Base-by-base conservation (phyloP, 2,797 vertebrate genomes). In the Propithecus deckenii region DNA sequence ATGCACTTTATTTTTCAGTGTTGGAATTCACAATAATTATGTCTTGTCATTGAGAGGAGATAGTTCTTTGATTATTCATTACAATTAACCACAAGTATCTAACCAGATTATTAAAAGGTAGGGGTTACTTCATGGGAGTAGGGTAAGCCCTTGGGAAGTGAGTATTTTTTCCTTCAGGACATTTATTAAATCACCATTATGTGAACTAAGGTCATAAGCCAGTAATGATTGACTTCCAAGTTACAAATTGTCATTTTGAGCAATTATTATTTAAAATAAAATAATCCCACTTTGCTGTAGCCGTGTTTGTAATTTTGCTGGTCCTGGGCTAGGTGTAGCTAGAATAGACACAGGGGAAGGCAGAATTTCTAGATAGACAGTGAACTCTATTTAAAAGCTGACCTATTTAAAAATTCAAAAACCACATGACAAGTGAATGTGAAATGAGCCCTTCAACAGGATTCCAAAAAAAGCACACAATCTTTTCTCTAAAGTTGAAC, bases 181-280 rank as follows among this genome's bases (percentile, higher is more conserved):
- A 91, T 97, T 97, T 97, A 48, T 84, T 92, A 89, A 90, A 81
- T 94, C 86, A 91, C 23, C 86, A 59, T 81, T 81, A 75, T 61
- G 59, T 80, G 59, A 75, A 65, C 76, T 89, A 88, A 92, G 52
- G n/a, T 93, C 65, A 63, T 80, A 94, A 95, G 43, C 15, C 65
- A 89, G 57, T 63, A 35, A 79, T 61, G 17, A 75, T 81, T 92
- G 86, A 88, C 50, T 92, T 88, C 59, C 63, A 87, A 50, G 55
- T 84, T 91, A 65, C 18, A 59, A 79, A 89, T 86, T 22, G 72
- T 67, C 52, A 76, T 46, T 57, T 90, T 50, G 41, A 61, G 86
- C 52, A 83, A 61, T 41, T 7, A 18, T 90, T 86, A 90, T 83
- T 94, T 95, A 84, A 90, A 78, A 94, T 61, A 90, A 74, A 75